Conservation (phyloP, 2,888 invertebrate genomes). For the Villa cingulata region DNA sequence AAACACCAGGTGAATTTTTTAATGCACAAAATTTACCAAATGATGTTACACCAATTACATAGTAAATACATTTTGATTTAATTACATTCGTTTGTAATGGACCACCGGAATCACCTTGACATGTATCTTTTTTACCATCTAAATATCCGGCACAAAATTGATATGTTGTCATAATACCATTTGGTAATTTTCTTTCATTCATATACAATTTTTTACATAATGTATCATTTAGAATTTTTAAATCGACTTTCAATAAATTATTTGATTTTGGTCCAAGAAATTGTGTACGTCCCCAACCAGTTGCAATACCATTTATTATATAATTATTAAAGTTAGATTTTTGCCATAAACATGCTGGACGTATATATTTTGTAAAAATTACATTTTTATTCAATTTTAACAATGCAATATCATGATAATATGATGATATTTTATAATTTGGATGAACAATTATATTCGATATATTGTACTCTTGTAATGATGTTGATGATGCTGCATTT, state of each 20-base stretch:
- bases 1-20: conserved; percentile 32
- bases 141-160: conserved; percentile 37
- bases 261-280: conserved; percentile 29
- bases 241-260: conserved; percentile 30
- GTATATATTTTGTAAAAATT: conserved; percentile 22
- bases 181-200: conserved; percentile 26
- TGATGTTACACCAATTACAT: conserved; percentile 33
- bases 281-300: conserved; percentile 33
- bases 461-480: conserved; percentile 36
- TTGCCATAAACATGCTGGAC: conserved; percentile 34
- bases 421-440: conserved; percentile 37
- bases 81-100: conserved; percentile 29
- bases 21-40: conserved; percentile 34
- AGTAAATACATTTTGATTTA: conserved; percentile 30
- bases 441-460: conserved; percentile 38
- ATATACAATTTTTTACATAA: conserved; percentile 26
- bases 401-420: conserved; percentile 48
- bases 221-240: conserved; percentile 26
- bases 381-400: conserved; percentile 33
- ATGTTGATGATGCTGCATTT: conserved; percentile 28
- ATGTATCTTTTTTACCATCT: conserved; percentile 28
- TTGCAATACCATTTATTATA: conserved; percentile 23
- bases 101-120: conserved; percentile 33
- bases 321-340: conserved; percentile 15
- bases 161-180: conserved; percentile 28